These are phyloP conservation scores for Petaurus breviceps DNA, from an alignment of 2,113 vertebrate species.

Conservation along the genomic window DNA sequence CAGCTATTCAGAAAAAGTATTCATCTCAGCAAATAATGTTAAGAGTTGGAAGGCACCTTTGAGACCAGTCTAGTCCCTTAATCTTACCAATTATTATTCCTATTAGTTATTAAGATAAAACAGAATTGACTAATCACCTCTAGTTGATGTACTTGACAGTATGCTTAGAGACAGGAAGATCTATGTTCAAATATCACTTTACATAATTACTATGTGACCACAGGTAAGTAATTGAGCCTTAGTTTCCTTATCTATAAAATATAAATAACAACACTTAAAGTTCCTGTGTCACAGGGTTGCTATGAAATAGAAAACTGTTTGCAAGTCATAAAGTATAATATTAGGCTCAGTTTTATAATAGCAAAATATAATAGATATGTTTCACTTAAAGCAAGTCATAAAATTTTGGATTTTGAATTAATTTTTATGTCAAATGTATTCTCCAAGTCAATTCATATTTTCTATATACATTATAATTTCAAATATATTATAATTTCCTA, in stretches of 20 bases:
- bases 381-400: neutral
- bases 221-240: neutral
- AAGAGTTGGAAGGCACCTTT: neutral
- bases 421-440: neutral
- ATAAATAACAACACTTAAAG: neutral
- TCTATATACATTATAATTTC: slow-evolving; percentile 5
- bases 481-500: neutral
- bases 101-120: neutral
- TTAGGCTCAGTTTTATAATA: neutral
- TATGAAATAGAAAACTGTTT: neutral
- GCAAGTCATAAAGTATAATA: neutral
- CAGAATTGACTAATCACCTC: neutral
- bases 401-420: neutral
- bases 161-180: neutral
- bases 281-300: neutral
- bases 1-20: neutral
- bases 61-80: neutral
- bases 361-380: neutral
- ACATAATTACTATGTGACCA: neutral
- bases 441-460: slow-evolving; percentile 10
- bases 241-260: neutral
- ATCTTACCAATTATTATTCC: neutral
- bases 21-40: neutral
- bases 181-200: neutral
- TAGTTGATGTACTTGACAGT: neutral